Conservation (phyloP, 2,797 vertebrate genomes). For the Masticophis lateralis region DNA sequence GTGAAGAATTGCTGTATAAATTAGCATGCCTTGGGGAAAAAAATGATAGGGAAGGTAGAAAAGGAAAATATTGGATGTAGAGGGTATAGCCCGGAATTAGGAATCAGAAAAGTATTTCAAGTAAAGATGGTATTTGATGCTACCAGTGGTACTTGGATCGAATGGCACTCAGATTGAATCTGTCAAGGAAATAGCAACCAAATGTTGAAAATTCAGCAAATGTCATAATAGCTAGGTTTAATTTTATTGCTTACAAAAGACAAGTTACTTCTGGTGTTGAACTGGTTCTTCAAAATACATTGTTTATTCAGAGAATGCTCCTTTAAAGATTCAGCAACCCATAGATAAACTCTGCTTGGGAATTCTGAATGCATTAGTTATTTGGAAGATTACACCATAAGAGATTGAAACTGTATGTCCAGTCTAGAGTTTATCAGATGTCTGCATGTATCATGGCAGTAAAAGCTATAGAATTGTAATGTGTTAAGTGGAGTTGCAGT, state of each 20-base stretch:
- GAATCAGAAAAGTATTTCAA: conserved; percentile 19
- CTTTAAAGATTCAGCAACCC: not conserved
- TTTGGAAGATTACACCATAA: not conserved
- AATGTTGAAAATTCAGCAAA: not conserved
- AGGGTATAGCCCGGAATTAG: conserved; percentile 10
- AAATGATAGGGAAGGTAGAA: conserved; percentile 34
- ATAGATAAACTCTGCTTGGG: not conserved
- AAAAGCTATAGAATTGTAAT: not conserved
- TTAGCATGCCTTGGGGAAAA: conserved; percentile 54
- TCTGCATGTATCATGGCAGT: not conserved
- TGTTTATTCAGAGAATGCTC: not conserved
- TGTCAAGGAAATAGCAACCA: not conserved
- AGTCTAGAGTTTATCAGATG: not conserved
- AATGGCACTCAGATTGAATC: not conserved
- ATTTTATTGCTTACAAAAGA: not conserved
- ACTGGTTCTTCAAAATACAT: not conserved
- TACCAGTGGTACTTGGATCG: not conserved
- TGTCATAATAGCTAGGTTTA: not conserved
- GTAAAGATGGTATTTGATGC: not conserved
- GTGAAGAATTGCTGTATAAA: conserved; percentile 59
- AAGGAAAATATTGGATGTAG: conserved; percentile 21
- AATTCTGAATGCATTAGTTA: not conserved
- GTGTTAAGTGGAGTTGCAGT: not conserved
- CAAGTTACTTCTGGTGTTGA: not conserved
- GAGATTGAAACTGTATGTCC: not conserved